Conservation (phyloP, 2,113 vertebrate species). For the Melanostigma gelatinosum region DNA sequence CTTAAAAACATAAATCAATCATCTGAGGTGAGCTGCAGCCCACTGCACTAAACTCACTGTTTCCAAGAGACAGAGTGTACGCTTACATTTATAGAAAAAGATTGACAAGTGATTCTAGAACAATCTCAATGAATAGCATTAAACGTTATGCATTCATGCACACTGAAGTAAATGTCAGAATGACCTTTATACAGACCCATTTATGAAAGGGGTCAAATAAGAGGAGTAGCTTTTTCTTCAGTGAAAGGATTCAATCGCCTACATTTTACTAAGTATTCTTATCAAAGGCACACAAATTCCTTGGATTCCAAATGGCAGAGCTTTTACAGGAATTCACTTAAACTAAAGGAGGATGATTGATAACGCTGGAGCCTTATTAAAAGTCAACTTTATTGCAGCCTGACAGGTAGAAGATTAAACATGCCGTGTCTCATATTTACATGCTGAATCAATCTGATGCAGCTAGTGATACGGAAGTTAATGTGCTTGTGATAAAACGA, state of each 20-base stretch:
- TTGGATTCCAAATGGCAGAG: not conserved
- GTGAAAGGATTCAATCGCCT: not conserved
- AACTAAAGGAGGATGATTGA: not conserved
- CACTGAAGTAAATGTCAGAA: slow-evolving; percentile 28
- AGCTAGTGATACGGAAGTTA: not conserved
- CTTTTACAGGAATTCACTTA: not conserved
- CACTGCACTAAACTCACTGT: not conserved
- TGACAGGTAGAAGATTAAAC: not conserved
- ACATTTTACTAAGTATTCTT: not conserved
- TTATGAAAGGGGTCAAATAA: not conserved
- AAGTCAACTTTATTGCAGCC: not conserved
- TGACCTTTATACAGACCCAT: not conserved
- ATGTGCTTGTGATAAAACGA: not conserved
- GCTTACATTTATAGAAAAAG: not conserved
- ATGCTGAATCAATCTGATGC: not conserved
- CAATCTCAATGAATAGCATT: not conserved
- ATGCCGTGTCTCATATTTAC: not conserved
- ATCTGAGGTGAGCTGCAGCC: not conserved
- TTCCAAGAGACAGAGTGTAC: not conserved
- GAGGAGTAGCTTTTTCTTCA: not conserved
- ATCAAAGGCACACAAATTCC: not conserved
- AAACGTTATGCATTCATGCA: slow-evolving; percentile 10
- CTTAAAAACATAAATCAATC: not conserved
- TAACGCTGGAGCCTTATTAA: not conserved
- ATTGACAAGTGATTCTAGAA: slow-evolving; percentile 12